Percentiles rank a stretch among this genome's conserved stretches.
These are phyloP conservation scores for Premnoplex brunnescens DNA, from an alignment of 2,797 vertebrate species.

Conservation along the genomic window DNA sequence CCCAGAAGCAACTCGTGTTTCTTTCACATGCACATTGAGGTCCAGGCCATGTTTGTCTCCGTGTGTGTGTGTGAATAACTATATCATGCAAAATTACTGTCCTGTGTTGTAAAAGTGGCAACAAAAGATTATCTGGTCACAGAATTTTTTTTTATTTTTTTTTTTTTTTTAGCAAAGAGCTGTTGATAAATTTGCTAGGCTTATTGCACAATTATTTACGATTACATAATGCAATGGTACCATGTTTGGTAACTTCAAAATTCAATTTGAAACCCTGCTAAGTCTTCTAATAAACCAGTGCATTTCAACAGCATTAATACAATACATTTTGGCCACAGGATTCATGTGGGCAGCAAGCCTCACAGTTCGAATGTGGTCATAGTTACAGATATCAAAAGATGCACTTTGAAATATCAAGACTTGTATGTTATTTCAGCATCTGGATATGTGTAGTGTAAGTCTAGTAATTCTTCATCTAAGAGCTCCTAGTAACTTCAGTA, in stretches of 20 bases:
- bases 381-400: neutral
- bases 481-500: neutral
- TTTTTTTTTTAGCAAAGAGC: neutral
- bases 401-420: neutral
- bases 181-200: neutral
- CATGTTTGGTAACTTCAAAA: neutral
- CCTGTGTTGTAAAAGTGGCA: neutral
- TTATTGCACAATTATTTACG: neutral
- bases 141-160: neutral
- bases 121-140: neutral
- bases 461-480: neutral
- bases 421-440: neutral
- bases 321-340: neutral
- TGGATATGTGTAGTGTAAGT: neutral
- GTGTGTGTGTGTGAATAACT: neutral
- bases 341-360: neutral
- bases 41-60: neutral
- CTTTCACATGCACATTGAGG: neutral
- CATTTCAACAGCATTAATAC: neutral
- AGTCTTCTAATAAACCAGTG: neutral
- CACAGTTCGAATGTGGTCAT: neutral
- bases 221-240: neutral
- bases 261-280: neutral
- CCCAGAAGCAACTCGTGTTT: neutral
- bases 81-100: neutral